Base-by-base conservation (phyloP, 2,113 vertebrate species). In the Chiloscyllium plagiosum region DNA sequence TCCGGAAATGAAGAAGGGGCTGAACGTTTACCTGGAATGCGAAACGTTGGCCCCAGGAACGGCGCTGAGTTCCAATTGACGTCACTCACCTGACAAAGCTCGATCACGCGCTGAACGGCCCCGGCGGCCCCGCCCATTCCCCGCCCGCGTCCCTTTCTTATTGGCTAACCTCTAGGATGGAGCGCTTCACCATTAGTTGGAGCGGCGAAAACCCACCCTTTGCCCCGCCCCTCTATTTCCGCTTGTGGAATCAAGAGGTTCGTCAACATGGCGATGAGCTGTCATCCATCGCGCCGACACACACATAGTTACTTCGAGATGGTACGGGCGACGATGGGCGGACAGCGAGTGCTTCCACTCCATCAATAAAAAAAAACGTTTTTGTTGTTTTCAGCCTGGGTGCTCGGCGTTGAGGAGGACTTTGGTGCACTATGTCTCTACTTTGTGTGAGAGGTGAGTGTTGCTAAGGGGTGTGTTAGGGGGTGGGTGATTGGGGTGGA, bases 371-470 rank as follows among this genome's bases (percentile, higher is more conserved):
- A 61, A 12, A 7, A 61, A 8, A 76, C 3, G 68, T 29, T 29
- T 61, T 52, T 26, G 68, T 2, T 29, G 50, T 95, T 95, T 95
- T 29, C 56, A 37, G 69, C 42, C 0, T 33, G 68, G 24, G 22
- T 24, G 19, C 72, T 50, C 0, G 94, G 94, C 68, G 19, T 61
- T 20, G 90, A 68, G n/a, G 65, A n/a, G 66, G 94, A 95, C 94
- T 95, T 95, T 95, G 68, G 12, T 47, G 42, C 42, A 95, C 94
- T 95, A 95, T 95, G 94, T 95, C 94, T 95, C 94, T 95, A 95
- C 94, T 95, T 95, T 95, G 94, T 95, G 94, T 95, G 37, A 70
- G 94, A 95, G 94, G 94, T 95, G 94, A 95, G 94, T 70, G 93
- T 95, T 52, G 69, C 93, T 95, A 4, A 68, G 93, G 65, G 56